phyloP scores from a whole-genome alignment of 35 echinoderm and acorn worm genomes.

The Lytechinus pictus region DNA sequence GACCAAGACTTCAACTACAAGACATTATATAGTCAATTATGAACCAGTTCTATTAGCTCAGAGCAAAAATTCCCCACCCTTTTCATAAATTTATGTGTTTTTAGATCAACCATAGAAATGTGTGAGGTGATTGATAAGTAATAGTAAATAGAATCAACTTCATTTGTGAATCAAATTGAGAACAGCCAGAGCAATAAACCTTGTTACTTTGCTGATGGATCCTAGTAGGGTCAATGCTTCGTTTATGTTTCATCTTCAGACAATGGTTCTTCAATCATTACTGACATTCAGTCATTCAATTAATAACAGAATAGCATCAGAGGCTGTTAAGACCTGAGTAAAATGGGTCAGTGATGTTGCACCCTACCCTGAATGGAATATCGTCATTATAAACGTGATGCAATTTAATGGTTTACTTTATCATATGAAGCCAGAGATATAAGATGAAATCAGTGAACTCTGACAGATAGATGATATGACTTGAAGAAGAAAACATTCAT shows the following conservation, averaged over 20 bases:
- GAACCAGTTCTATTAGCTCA: no score
- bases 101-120: no score
- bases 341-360: neutral
- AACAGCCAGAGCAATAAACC: neutral
- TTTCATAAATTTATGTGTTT: no score
- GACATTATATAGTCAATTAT: no score
- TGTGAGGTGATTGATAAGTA: no score
- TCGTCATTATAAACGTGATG: neutral
- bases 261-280: neutral
- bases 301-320: neutral
- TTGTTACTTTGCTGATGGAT: neutral
- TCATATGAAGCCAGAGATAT: neutral
- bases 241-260: neutral
- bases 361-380: neutral
- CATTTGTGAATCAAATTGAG: no score
- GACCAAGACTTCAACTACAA: no score
- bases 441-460: neutral
- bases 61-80: no score
- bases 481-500: neutral
- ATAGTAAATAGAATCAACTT: no score
- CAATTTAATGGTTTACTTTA: neutral
- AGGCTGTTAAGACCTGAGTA: neutral
- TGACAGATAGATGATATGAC: neutral
- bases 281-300: neutral
- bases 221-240: no score